Conservation (phyloP, 1,140 invertebrate genomes). For the Psilanteris sp. region DNA sequence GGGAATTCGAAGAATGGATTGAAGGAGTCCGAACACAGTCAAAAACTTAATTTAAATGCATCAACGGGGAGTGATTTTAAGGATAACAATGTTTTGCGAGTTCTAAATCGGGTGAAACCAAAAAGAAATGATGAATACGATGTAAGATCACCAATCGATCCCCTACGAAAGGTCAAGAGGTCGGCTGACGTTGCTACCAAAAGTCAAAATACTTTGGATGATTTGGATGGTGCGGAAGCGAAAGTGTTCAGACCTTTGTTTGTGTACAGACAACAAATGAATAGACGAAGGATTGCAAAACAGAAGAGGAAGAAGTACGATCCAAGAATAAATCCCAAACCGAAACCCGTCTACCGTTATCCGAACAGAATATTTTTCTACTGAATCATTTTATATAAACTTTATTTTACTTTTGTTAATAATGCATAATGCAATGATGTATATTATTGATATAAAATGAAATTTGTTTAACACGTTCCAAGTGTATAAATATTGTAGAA, state of each 20-base stretch:
- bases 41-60: too few relatives aligned
- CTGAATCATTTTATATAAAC: neutral
- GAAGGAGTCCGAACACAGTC: conserved; percentile 14
- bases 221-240: conserved; percentile 65
- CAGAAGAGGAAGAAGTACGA: conserved; percentile 42
- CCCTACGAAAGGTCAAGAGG: conserved; percentile 46
- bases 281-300: conserved; percentile 54
- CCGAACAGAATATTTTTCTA: conserved; percentile 20
- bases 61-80: too few relatives aligned
- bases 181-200: conserved; percentile 28
- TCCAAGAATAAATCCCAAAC: conserved; percentile 2
- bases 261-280: conserved; percentile 72
- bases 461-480: too few relatives aligned
- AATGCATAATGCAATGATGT: neutral
- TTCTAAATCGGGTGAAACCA: too few relatives aligned
- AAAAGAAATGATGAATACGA: too few relatives aligned
- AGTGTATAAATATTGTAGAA: too few relatives aligned
- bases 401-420: too few relatives aligned
- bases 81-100: too few relatives aligned
- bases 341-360: conserved; percentile 26
- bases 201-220: conserved; percentile 23
- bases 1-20: conserved; percentile 63
- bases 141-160: too few relatives aligned
- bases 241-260: conserved; percentile 75
- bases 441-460: too few relatives aligned